A percentile compares a stretch with the other conserved stretches of the same genome.
Evolutionary conservation across 2,888 invertebrate species (phyloP).

Genomic region (Loripinus fragilis): DNA sequence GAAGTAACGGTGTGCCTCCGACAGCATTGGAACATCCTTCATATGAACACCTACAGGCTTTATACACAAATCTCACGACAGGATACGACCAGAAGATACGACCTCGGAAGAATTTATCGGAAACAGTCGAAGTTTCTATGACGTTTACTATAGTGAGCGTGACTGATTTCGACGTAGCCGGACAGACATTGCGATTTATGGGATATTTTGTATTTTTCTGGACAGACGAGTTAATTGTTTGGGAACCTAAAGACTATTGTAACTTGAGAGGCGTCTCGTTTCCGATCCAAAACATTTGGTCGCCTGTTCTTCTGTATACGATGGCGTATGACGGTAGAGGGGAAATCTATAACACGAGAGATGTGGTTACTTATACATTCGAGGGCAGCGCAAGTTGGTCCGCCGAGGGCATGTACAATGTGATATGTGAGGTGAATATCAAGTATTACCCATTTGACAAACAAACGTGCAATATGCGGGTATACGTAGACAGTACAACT

Average conservation of each 20-base stretch:
- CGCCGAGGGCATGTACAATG: not conserved
- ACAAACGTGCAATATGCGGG: not conserved
- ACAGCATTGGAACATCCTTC: too few relatives aligned
- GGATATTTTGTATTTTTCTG: not conserved
- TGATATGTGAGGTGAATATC: not conserved
- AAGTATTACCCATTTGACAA: conserved; percentile 2
- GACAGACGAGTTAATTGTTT: not conserved
- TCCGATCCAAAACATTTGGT: not conserved
- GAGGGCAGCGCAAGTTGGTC: not conserved
- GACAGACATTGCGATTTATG: not conserved
- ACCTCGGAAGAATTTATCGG: not conserved
- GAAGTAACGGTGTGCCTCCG: too few relatives aligned
- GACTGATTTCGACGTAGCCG: not conserved
- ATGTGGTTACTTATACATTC: not conserved
- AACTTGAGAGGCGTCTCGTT: not conserved
- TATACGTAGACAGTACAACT: not conserved
- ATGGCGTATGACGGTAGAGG: not conserved
- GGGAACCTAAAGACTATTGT: not conserved
- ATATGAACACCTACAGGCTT: not conserved
- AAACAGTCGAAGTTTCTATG: not conserved
- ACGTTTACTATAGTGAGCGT: not conserved
- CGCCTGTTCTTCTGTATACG: not conserved
- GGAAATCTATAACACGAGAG: not conserved
- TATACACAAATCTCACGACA: not conserved
- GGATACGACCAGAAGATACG: not conserved